Evolutionary conservation across 2,888 invertebrate genomes (phyloP), one percentile per base, ranked within the genome.

Genomic region (Plebejus argus): DNA sequence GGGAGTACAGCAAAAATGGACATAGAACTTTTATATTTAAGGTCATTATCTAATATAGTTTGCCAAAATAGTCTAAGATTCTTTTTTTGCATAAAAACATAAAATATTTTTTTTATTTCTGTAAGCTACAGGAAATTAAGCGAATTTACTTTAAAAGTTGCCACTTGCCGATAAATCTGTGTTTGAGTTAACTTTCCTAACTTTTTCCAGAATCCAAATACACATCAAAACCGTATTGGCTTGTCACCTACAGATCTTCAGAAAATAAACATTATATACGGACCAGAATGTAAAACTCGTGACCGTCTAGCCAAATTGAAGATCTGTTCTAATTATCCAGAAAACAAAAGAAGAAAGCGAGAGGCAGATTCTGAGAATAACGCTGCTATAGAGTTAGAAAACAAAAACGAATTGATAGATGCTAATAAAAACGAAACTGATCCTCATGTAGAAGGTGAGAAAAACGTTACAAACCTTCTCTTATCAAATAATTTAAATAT

Each of bases 1-100:
- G 92, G 2, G 90, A 91, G 0, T 91, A 83, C 80, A 93, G 90
- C 80, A 92, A 90, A 58, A 93, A 93, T 39, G 93, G 93, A 0
- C 92, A 93, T 39, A 83, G 89, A 53, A 92, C 93, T 53, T 87
- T 92, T 0, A 82, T 89, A 1, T 86, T 92, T 78, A 92, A 89
- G 89, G 93, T 91, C 15, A 5, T 18, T 4, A 53, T 10, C 45
- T 45, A 45, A 45, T 45, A 8, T 39, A 6, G 8, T 7, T 39
- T 39, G 6, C 39, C 39, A 8, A 39, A 39, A 39, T 4, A 39
- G 8, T 8, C 39, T 39, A 39, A 39, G 8, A 7, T 39, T 39
- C 39, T 8, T 39, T 39, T 4, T 39, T 39, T 39, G 39, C 39
- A 39, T 39, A 39, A 39, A 39, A 39, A 28, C 28, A 39, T 39